Conservation (phyloP, 2,797 vertebrate species). For the Myripristis jacobus region DNA sequence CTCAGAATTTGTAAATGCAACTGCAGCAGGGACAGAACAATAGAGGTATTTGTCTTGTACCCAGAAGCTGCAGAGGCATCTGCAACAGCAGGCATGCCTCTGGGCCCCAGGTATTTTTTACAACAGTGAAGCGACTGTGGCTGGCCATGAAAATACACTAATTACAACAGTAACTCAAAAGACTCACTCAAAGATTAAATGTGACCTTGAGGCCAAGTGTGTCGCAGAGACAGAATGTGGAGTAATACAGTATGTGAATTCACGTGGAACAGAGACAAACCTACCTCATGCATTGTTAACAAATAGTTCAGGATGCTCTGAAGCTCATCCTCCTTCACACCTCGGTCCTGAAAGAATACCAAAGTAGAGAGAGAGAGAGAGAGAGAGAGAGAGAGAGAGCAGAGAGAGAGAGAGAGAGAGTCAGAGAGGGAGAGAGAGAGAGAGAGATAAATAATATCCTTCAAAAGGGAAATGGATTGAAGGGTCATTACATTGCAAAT, state of each 20-base stretch:
- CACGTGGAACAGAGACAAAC: conserved; percentile 28
- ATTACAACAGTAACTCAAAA: conserved; percentile 8
- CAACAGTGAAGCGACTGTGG: not conserved
- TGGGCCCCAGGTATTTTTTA: not conserved
- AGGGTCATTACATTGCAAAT: not conserved
- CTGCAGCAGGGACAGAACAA: conserved; percentile 6
- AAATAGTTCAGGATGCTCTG: conserved; percentile 97
- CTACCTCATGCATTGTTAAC: conserved; percentile 95
- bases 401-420: conserved; percentile 12
- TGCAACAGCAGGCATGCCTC: conserved; percentile 14
- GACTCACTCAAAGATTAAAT: conserved; percentile 28
- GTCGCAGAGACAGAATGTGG: conserved; percentile 14
- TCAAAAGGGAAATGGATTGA: not conserved
- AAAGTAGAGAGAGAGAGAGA: conserved; percentile 11
- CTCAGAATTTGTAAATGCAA: conserved; percentile 17
- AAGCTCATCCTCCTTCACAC: conserved; percentile 96
- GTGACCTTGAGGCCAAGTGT: conserved; percentile 32
- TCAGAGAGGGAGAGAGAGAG: no score
- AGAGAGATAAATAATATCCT: not conserved
- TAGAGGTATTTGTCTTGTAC: not conserved
- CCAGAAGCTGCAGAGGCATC: conserved; percentile 1
- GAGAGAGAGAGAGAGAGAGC: not conserved
- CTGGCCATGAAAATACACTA: not conserved
- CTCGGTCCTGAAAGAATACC: conserved; percentile 86
- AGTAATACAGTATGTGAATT: conserved; percentile 33